Base-by-base conservation (phyloP, 2,113 vertebrate species). In the Lophius piscatorius region DNA sequence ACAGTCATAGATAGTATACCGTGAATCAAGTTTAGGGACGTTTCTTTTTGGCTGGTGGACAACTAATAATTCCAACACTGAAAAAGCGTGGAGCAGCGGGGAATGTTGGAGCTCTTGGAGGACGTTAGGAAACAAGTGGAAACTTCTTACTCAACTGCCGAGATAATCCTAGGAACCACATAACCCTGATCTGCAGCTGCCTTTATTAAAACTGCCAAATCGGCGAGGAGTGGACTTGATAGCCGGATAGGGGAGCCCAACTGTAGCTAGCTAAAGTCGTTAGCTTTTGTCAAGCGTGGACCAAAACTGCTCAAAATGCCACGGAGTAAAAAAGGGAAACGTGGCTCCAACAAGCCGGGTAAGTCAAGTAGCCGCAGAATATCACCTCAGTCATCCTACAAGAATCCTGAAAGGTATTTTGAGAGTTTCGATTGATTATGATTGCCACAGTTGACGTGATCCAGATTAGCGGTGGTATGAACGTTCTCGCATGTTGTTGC, bases 261-360 rank as follows among this genome's bases (percentile, higher is more conserved):
- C 44, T 33, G 24, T 3, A 45, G 66, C 38, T 29, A 63, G 77
- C 63, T 49, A 45, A 39, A 26, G 8, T 13, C 1, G 74, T 68
- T 75, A 76, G 69, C 72, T 47, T 12, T 52, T 81, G 68, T 62
- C 60, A 62, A 35, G 12, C 6, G 51, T 40, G 58, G 54, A 65
- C 28, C 65, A 17, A 17, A 62, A 46, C 40, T 35, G 20, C 3
- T 57, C 72, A 48, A 48, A 31, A 93, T 93, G 92, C 92, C 91
- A 35, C 85, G 89, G 78, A 89, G 55, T 73, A 92, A 89, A 73
- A 91, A 88, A 47, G 91, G 92, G 62, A 93, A 92, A 82, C 91
- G 91, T 70, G 83, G 84, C 63, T 81, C 85, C 44, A 68, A 73
- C 20, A 91, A 88, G 55, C 34, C 84, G 28, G 91, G 92, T 93